Conservation (phyloP, 2,888 invertebrate genomes). For the Schrankia costaestrigalis region DNA sequence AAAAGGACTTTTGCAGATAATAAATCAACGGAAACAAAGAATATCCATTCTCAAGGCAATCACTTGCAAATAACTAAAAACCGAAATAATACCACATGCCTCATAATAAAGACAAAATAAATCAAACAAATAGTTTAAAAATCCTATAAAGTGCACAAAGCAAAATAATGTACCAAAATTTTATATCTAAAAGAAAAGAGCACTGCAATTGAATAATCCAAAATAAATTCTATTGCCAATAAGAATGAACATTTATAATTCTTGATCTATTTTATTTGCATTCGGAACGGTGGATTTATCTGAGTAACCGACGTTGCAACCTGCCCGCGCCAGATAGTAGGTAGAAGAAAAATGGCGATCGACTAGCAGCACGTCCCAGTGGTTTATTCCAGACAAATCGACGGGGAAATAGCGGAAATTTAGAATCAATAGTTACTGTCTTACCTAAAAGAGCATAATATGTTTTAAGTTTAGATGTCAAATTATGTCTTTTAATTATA, state of each 20-base stretch:
- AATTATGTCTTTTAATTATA: too few relatives aligned
- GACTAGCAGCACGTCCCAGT: conserved; percentile 33
- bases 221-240: not conserved
- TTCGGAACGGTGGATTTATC: conserved; percentile 49
- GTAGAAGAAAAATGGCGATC: conserved; percentile 52
- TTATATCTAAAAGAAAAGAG: not conserved
- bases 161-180: too few relatives aligned
- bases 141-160: too few relatives aligned
- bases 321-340: conserved; percentile 47
- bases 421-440: not conserved
- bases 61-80: too few relatives aligned
- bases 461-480: too few relatives aligned
- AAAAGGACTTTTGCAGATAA: too few relatives aligned
- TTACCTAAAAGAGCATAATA: too few relatives aligned
- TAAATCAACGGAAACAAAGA: too few relatives aligned
- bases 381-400: conserved; percentile 29
- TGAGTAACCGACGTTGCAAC: conserved; percentile 49
- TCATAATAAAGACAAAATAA: too few relatives aligned
- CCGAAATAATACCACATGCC: too few relatives aligned
- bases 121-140: too few relatives aligned
- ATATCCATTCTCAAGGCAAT: too few relatives aligned
- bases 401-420: conserved; percentile 2
- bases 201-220: not conserved
- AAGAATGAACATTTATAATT: conserved; percentile 17
- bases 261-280: conserved; percentile 43